phyloP scores from a whole-genome alignment of 1,140 invertebrate genomes.

The Cyphomyrmex costatus region DNA sequence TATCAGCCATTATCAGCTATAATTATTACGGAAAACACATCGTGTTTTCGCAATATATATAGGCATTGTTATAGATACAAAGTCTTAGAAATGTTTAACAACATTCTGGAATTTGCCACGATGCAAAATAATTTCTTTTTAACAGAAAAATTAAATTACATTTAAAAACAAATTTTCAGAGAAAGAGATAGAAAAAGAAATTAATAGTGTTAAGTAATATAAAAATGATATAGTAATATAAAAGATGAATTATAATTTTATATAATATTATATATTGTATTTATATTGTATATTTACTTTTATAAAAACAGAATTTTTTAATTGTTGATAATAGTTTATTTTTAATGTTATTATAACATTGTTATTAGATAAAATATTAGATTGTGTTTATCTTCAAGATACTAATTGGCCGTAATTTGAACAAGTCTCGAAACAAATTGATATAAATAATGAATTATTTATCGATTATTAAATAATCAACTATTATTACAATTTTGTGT shows the following conservation, averaged over 20 bases:
- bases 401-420: neutral
- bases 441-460: neutral
- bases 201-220: neutral
- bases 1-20: neutral
- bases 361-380: neutral
- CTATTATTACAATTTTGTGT: neutral
- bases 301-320: neutral
- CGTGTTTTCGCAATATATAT: neutral
- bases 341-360: neutral
- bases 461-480: neutral
- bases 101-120: neutral
- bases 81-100: neutral
- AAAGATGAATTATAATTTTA: constrained; percentile 1
- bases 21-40: constrained; percentile 14
- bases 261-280: neutral
- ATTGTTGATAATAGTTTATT: neutral
- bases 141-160: neutral
- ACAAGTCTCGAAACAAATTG: neutral
- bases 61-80: neutral
- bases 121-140: neutral
- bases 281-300: neutral
- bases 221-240: constrained; percentile 12
- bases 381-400: neutral
- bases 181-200: neutral
- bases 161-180: neutral